Base-by-base conservation (phyloP, 2,113 vertebrate genomes). In the Columba livia region DNA sequence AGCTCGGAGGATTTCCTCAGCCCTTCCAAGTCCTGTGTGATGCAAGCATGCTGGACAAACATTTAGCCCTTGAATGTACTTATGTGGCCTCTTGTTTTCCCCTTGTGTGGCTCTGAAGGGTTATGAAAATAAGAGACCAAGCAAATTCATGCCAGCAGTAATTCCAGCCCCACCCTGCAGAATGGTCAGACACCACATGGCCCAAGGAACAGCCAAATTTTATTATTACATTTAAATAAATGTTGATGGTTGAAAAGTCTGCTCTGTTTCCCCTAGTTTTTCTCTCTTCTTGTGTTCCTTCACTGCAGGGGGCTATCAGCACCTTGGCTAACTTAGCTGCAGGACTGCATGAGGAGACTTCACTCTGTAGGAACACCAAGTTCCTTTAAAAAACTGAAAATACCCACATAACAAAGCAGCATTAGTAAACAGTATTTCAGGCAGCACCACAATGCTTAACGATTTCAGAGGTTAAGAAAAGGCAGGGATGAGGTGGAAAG, bases 61-160 rank as follows among this genome's bases (percentile, higher is more conserved):
- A 90, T 90, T 86, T 64, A 89, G 90, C 48, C 50, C 77, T 81
- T 4, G 5, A 75, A 84, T 79, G 80, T 95, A 94, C 94, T 97
- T 78, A 92, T 78, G 88, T 84, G 93, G 93, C 89, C 88, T 97
- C 79, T 94, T 94, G 82, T 96, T 96, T 96, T 96, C 92, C 93
- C 61, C 19, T 72, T 75, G 77, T 95, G 92, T 90, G 65, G 75
- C 83, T 96, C 82, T 57, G 85, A 94, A 93, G 85, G 85, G 73
- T 96, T 96, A 95, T 94, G 85, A 95, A 96, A 96, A 93, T 92
- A 95, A 92, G 61, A 97, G 61, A 79, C 85, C 83, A 96, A 95
- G 93, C 48, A 94, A 93, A 89, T 84, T 90, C 79, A 75, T 95
- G 88, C 92, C 92, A 96, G 83, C 69, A 81, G 90, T 78, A 92